Conservation (phyloP, 2,888 invertebrate species). For the Nymphalis urticae region DNA sequence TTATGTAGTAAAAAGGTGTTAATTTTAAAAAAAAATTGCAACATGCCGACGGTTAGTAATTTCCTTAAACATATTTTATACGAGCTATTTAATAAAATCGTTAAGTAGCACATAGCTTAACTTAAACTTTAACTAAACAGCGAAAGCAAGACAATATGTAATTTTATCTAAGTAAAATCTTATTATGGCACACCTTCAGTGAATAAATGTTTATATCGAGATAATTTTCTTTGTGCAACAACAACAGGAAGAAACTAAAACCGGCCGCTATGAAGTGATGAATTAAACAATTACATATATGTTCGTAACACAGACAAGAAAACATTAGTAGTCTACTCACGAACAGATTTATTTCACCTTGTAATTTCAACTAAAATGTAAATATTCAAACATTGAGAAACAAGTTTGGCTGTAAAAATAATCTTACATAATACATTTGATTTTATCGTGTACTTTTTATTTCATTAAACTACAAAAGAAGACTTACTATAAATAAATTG, state of each 20-base stretch:
- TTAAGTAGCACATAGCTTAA: not conserved
- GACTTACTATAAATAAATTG: slow-evolving; percentile 18
- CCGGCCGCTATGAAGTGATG: slow-evolving; percentile 23
- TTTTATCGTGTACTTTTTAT: slow-evolving; percentile 28
- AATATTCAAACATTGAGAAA: slow-evolving; percentile 16
- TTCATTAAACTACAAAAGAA: slow-evolving; percentile 22
- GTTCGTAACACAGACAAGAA: slow-evolving; percentile 6
- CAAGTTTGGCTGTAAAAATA: slow-evolving; percentile 26
- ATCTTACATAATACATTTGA: slow-evolving; percentile 28
- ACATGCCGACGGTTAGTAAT: not conserved
- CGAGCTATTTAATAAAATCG: not conserved
- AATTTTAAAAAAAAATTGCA: too few species aligned
- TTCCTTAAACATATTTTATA: not conserved
- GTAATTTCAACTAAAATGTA: slow-evolving; percentile 21
- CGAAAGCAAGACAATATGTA: slow-evolving; percentile 15
- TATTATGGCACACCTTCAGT: slow-evolving; percentile 3
- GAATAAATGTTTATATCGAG: slow-evolving; percentile 17
- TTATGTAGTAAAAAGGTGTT: too few species aligned
- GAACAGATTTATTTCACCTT: slow-evolving; percentile 21
- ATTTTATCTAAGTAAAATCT: slow-evolving; percentile 20
- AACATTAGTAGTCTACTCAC: slow-evolving; percentile 19
- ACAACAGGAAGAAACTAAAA: slow-evolving; percentile 20
- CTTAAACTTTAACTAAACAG: not conserved
- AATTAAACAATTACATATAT: slow-evolving; percentile 19
- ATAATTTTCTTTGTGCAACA: slow-evolving; percentile 22